Evolutionary conservation across 2,797 vertebrate genomes (phyloP).

Genomic region (Vipera latastei): DNA sequence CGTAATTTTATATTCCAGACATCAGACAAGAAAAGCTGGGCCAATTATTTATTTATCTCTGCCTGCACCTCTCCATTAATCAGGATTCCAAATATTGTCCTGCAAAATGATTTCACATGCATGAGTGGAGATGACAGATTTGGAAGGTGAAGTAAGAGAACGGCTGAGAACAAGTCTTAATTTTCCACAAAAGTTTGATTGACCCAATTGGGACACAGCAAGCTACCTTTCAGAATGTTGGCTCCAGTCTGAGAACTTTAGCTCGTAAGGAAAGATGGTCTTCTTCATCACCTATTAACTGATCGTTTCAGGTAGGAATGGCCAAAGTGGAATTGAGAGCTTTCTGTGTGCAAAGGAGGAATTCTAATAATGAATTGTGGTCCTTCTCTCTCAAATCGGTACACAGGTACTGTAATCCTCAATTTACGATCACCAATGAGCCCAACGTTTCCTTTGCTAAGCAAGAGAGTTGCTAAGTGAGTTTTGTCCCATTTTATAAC

Average conservation of each 20-base stretch:
- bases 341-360: not conserved
- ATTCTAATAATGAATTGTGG: not conserved
- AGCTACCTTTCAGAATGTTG: not conserved
- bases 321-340: not conserved
- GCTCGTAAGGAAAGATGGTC: not conserved
- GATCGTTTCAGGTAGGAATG: not conserved
- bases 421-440: not conserved
- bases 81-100: slow-evolving; percentile 8
- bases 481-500: not conserved
- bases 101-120: slow-evolving; percentile 2
- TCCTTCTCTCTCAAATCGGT: not conserved
- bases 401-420: not conserved
- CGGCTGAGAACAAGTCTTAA: not conserved
- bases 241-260: not conserved
- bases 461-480: not conserved
- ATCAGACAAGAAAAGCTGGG: slow-evolving; percentile 48
- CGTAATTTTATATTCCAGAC: slow-evolving; percentile 48
- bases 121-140: fast-evolving
- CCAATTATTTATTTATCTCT: slow-evolving; percentile 46
- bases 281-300: not conserved
- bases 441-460: not conserved
- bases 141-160: slow-evolving; percentile 22
- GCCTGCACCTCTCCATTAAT: slow-evolving; percentile 20
- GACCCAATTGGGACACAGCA: not conserved
- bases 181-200: not conserved